Conservation (phyloP, 2,888 invertebrate genomes). For the Drosophila trichaetosa region DNA sequence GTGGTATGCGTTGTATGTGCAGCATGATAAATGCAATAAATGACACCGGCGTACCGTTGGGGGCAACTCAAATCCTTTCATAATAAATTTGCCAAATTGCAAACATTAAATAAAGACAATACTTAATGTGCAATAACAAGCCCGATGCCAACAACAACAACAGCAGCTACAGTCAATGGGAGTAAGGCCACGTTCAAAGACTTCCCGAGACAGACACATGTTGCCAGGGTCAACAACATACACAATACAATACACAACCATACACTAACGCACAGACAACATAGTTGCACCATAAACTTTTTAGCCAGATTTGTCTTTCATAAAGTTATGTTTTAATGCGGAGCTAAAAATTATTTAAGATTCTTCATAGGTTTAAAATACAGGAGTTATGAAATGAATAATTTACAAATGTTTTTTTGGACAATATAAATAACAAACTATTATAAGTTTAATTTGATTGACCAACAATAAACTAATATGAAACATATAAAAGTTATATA, state of each 20-base stretch:
- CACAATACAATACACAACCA: not conserved
- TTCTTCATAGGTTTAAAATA: not conserved
- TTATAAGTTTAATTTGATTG: not conserved
- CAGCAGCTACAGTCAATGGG: constrained; percentile 19
- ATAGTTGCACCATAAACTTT: constrained; percentile 25
- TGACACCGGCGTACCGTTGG: constrained; percentile 69
- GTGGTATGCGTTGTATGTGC: constrained; percentile 10
- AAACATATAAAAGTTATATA: not conserved
- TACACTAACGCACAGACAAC: constrained; percentile 10
- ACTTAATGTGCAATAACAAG: constrained; percentile 68
- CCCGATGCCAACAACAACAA: constrained; percentile 54
- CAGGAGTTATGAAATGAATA: not conserved
- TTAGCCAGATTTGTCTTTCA: constrained; percentile 7
- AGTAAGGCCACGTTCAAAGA: constrained; percentile 44
- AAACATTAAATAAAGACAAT: constrained; percentile 80
- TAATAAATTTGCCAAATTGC: constrained; percentile 81
- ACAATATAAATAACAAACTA: not conserved
- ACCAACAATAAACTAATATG: not conserved
- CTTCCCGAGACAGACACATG: constrained; percentile 53
- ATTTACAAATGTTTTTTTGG: not conserved
- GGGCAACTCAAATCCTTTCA: constrained; percentile 70
- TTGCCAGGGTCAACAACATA: constrained; percentile 57
- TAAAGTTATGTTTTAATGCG: not conserved
- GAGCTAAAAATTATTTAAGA: not conserved
- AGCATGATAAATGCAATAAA: constrained; percentile 77